phyloP scores from a whole-genome alignment of 2,888 invertebrate genomes.

The Phania funesta region DNA sequence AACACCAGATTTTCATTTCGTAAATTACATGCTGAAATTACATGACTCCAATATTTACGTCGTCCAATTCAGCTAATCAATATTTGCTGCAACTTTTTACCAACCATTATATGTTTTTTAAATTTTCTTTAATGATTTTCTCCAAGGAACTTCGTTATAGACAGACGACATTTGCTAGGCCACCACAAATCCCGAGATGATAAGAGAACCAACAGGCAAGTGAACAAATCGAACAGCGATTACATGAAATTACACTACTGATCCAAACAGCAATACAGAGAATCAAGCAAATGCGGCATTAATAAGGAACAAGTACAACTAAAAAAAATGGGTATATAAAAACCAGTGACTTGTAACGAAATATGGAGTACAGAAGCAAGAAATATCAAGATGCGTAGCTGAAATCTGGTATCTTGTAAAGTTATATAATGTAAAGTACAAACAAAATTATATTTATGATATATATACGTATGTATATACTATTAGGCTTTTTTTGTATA shows the following conservation, averaged over 20 bases:
- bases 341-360: slow-evolving; percentile 58
- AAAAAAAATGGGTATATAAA: slow-evolving; percentile 56
- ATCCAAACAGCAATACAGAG: slow-evolving; percentile 3
- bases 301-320: slow-evolving; percentile 7
- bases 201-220: slow-evolving; percentile 23
- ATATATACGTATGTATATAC: slow-evolving; percentile 33
- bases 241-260: slow-evolving; percentile 12
- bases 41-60: too few species aligned
- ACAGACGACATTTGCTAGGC: slow-evolving; percentile 26
- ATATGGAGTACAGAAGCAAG: slow-evolving; percentile 11
- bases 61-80: too few species aligned
- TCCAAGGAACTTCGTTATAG: not conserved
- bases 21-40: too few species aligned
- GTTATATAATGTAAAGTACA: slow-evolving; percentile 21
- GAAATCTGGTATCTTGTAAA: slow-evolving; percentile 17
- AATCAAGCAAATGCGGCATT: not conserved
- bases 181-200: slow-evolving; percentile 12
- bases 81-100: too few species aligned
- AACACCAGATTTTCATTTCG: too few species aligned
- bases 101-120: too few species aligned
- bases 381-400: slow-evolving; percentile 32
- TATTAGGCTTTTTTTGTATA: slow-evolving; percentile 1
- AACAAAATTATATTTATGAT: slow-evolving; percentile 37
- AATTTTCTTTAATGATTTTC: too few species aligned
- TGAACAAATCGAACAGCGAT: not conserved